Evolutionary conservation across 2,888 invertebrate species (phyloP), one percentile per base, ranked within the genome.

Genomic region (Eledona agricola): DNA sequence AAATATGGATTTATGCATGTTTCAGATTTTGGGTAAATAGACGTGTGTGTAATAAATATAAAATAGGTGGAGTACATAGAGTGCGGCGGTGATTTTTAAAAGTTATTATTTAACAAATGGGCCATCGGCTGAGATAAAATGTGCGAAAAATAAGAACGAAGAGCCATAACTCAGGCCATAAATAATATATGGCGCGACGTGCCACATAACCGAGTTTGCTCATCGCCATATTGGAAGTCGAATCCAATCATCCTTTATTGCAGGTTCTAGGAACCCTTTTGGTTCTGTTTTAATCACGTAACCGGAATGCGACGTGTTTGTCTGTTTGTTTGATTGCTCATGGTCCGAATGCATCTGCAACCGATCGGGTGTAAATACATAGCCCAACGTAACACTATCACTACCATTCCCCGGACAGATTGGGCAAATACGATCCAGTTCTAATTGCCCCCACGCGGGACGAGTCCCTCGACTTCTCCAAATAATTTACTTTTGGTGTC

Each of bases 221-320:
- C 3, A 9, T 16, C 5, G 28, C 20, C 31, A 10, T 28, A 28
- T 25, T 40, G 12, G 12, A n/a, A 40, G 28, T 28, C 26, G 12
- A 28, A 25, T 20, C 31, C 19, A 43, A 43, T 43, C 43, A 31
- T n/a, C 20, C 45, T 28, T 16, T 23, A 46, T 46, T 46, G 46
- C 17, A 32, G 12, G 17, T 32, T 17, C 32, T 23, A 17, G 15
- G 17, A 12, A n/a, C 17, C 26, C 17, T 17, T n/a, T 26, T 22
- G 20, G 31, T 20, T 29, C 42, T 7, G 29, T 42, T 42, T 42
- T 42, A 42, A 42, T 42, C 42, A 42, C 46, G 35, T 34, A 46
- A 43, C 20, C 16, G 32, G 31, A 16, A 43, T 22, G 31, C 10
- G 29, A 32, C 43, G 43, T 43, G 43, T 43, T 25, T 40, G 15